Evolutionary conservation across 2,113 vertebrate species (phyloP), one percentile per base, ranked within the genome.

Genomic region (Mellivora capensis): DNA sequence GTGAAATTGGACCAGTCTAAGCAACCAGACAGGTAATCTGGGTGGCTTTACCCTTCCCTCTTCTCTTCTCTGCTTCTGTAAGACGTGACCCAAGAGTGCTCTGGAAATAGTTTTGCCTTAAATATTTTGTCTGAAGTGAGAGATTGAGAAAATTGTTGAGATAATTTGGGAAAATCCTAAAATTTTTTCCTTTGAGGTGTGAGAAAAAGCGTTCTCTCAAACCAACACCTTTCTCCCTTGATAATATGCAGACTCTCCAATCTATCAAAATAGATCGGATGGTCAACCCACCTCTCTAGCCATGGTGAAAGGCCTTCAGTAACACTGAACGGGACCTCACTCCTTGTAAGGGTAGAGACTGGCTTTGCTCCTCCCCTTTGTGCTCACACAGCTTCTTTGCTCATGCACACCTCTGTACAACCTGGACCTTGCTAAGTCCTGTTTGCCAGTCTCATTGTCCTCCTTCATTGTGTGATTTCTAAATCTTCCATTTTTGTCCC

Each of bases 1-100:
- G 92, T 93, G 96, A 97, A 92, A 96, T 11, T 81, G 94, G 96
- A 95, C 62, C 86, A 81, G 34, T 85, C 92, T 91, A 87, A 94
- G 57, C 91, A 90, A 27, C 67, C 71, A 95, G 82, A 54, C 92
- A 96, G 96, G 95, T 93, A 95, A 96, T 91, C 64, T 67, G 96
- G 86, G 80, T 80, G 86, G 15, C 54, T 95, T 23, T 79, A 72
- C 71, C 54, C 42, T 31, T 39, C 76, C 13, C 21, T 44, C 49
- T 74, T 44, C 17, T 25, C 74, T 84, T n/a, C 37, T 79, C 47
- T 44, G 23, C 34, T 42, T 90, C n/a, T 39, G 7, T 23, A 64
- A 71, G 61, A 88, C 44, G 57, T n/a, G 80, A 69, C 71, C 44
- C 21, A 85, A 90, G n/a, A 39, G 82, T 52, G 64, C 64, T 57